phyloP scores from a whole-genome alignment of 2,113 vertebrate species.

The Peromyscus californicus region DNA sequence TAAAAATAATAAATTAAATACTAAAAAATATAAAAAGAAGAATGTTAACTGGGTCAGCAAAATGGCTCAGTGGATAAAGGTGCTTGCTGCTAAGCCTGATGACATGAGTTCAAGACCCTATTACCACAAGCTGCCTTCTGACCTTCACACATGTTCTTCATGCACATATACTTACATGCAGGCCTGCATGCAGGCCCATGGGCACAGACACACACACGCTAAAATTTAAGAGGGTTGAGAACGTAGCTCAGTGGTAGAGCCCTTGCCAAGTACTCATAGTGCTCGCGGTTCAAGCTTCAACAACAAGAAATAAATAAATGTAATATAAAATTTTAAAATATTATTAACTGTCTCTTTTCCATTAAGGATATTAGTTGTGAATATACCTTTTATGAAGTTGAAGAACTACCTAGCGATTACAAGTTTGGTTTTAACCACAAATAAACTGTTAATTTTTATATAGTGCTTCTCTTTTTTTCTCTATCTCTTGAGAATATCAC shows the following conservation, averaged over 20 bases:
- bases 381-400: not conserved
- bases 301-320: not conserved
- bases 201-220: not conserved
- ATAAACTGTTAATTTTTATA: not conserved
- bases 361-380: not conserved
- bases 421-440: slow-evolving; percentile 15
- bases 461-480: slow-evolving; percentile 21
- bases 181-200: not conserved
- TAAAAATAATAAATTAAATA: not conserved
- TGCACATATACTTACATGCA: not conserved
- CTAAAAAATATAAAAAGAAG: not conserved
- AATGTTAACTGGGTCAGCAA: not conserved
- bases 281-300: not conserved
- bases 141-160: not conserved
- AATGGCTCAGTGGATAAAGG: not conserved
- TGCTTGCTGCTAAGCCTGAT: not conserved
- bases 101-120: not conserved
- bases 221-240: not conserved
- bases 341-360: not conserved
- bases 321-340: not conserved
- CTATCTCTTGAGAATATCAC: not conserved
- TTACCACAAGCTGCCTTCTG: not conserved
- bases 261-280: not conserved
- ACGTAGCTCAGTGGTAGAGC: not conserved
- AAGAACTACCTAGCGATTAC: not conserved